Percentiles rank a stretch among this genome's conserved stretches.
Evolutionary conservation across 1,140 invertebrate species (phyloP).

Genomic region (Macrostomum lignano): DNA sequence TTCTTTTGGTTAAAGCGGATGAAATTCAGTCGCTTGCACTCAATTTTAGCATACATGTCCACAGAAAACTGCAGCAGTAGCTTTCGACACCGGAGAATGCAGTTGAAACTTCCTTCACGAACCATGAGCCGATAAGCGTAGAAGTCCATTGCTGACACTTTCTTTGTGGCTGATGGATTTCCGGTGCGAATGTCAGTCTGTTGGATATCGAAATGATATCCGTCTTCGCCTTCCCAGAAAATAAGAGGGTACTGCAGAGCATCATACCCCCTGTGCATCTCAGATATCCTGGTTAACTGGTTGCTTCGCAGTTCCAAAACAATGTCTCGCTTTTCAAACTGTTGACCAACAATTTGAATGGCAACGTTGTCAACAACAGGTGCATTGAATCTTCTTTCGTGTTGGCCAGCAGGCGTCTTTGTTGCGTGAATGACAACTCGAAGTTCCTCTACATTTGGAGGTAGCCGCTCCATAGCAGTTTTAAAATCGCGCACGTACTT

Average conservation of each 20-base stretch:
- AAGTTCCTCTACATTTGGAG: slow-evolving; percentile 10
- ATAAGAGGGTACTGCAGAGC: slow-evolving; percentile 9
- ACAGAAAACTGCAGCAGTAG: slow-evolving; percentile 25
- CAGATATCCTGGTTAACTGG: neutral
- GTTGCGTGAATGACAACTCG: slow-evolving; percentile 16
- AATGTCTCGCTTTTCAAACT: slow-evolving; percentile 12
- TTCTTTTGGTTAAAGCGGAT: slow-evolving; percentile 11
- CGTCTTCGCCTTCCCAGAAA: slow-evolving; percentile 8
- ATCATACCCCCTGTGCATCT: slow-evolving; percentile 6
- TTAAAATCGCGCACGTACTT: slow-evolving; percentile 15
- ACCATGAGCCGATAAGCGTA: slow-evolving; percentile 8
- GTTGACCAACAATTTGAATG: slow-evolving; percentile 15
- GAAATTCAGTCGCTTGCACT: slow-evolving; percentile 14
- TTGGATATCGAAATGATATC: slow-evolving; percentile 8
- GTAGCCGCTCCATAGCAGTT: slow-evolving; percentile 15
- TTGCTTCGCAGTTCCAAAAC: slow-evolving; percentile 1
- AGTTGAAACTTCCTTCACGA: slow-evolving; percentile 7
- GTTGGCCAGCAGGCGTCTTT: slow-evolving; percentile 18
- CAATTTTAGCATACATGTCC: slow-evolving; percentile 24
- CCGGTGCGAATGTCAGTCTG: too few species aligned
- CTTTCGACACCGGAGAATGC: slow-evolving; percentile 14
- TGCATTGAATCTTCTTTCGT: slow-evolving; percentile 21
- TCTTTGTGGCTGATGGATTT: slow-evolving; percentile 7
- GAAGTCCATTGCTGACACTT: slow-evolving; percentile 5
- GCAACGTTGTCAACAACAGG: slow-evolving; percentile 16